Conservation (phyloP, 2,888 invertebrate species). For the Drosophila picticornis region DNA sequence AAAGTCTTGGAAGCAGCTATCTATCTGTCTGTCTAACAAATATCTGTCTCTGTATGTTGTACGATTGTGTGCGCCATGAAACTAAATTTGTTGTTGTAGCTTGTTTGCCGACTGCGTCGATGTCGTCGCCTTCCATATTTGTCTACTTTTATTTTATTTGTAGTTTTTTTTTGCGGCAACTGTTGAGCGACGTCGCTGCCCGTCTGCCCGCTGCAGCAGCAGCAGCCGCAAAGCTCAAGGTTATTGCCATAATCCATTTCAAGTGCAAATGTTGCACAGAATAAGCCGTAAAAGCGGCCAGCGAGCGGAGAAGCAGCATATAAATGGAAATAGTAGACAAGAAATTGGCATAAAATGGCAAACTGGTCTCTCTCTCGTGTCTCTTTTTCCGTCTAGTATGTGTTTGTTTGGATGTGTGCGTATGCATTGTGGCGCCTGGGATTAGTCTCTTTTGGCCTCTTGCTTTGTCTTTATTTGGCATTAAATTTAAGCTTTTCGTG, state of each 20-base stretch:
- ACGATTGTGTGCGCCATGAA: conserved; percentile 35
- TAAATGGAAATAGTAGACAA: conserved; percentile 51
- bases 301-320: conserved; percentile 36
- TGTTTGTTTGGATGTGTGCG: conserved; percentile 9
- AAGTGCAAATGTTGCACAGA: conserved; percentile 78
- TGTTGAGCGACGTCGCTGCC: conserved; percentile 57
- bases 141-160: conserved; percentile 51
- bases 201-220: conserved; percentile 47
- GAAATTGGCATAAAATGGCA: conserved; percentile 55
- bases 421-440: conserved; percentile 32
- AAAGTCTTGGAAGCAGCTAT: conserved; percentile 56
- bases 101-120: conserved; percentile 60
- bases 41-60: conserved; percentile 3
- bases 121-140: conserved; percentile 64
- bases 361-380: conserved; percentile 44
- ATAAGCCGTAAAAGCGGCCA: conserved; percentile 52
- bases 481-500: conserved; percentile 52
- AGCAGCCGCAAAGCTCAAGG: conserved; percentile 73
- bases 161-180: conserved; percentile 68
- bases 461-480: conserved; percentile 58
- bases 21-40: conserved; percentile 17
- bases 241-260: conserved; percentile 82
- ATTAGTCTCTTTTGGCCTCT: conserved; percentile 39
- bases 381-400: conserved; percentile 16
- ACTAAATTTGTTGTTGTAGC: conserved; percentile 63